Base-by-base conservation (phyloP, 2,888 invertebrate species). In the Tridacna gigas region DNA sequence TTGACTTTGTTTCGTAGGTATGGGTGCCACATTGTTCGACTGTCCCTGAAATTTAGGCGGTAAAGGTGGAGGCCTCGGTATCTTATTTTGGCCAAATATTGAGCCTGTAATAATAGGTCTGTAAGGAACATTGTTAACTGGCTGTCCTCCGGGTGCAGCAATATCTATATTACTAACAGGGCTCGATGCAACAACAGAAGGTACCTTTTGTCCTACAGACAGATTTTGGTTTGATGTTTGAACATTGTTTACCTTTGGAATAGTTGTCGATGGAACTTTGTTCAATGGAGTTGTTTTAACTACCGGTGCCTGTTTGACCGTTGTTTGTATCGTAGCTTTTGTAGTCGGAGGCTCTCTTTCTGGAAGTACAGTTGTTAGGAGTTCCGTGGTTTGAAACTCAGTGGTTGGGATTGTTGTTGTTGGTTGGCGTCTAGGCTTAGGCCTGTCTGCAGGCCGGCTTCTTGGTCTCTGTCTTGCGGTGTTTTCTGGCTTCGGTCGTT, bases 1-100 rank as follows among this genome's bases (percentile, higher is more conserved):
- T 37, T 2, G 37, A 37, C 37, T 37, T 37, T 37, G 37, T 37
- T 37, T 37, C 7, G 37, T 37, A 37, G 37, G 37, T 37, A 37
- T 4, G 2, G 7, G 37, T 37, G 7, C 37, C 37, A 26, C 63
- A 63, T 26, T 26, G 25, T 63, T 63, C 9, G n/a, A 13, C 25
- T 63, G 63, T 25, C 37, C 7, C 2, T 37, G 3, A 37, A 4
- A 37, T 47, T 25, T n/a, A 45, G 47, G 1, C 13, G 69, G 26
- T 47, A 69, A 69, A n/a, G 69, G 69, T 47, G 69, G 69, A 22
- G 69, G 69, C 45, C 69, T 45, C 11, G 69, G 69, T 69, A 69
- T 69, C 37, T 69, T 65, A 26, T 65, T 65, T 12, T 4, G 0
- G 11, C 65, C 65, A 28, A 65, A 65, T 28, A 65, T 26, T 65